Base-by-base conservation (phyloP, 2,797 vertebrate species). In the Protonibea diacanthus region DNA sequence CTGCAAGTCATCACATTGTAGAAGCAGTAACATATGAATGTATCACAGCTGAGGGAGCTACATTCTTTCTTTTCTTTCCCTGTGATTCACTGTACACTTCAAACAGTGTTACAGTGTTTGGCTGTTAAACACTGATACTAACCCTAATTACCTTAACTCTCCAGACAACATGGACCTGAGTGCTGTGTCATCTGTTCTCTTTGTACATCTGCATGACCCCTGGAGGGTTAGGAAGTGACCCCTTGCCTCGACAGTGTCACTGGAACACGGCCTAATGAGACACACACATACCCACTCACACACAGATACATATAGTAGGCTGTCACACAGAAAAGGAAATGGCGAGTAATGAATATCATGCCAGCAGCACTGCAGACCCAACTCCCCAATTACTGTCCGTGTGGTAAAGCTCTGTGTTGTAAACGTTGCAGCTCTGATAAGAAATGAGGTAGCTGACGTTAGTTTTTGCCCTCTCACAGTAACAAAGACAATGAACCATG, bases 261-360 rank as follows among this genome's bases (percentile, higher is more conserved):
- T 74, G 82, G 74, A 83, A 72, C 62, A 15, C 74, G 60, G 77
- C 78, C 85, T 93, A 92, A 93, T 92, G 88, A 93, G 86, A 84
- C 71, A 63, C n/a, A 69, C 56, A 66, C 58, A 72, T 71, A 71
- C 52, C 67, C 38, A 76, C n/a, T 66, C 23, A 59, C 12, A 52
- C 17, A 60, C 60, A 56, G 25, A 56, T 23, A 78, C 12, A 51
- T 3, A 60, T 38, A 60, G 18, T n/a, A 47, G 14, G 44, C 68
- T 25, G 45, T 53, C 57, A 49, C 64, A 79, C 51, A 74, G 63
- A 59, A 57, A 82, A 70, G 6, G 48, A 23, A 60, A 81, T 57
- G 44, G 59, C 57, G 60, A 62, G 58, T 80, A 87, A 89, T 90
- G 74, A 87, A 86, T 85, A 82, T 72, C 45, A 85, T 77, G 59